A percentile compares a stretch with the other conserved stretches of the same genome.
Conservation (phyloP, 2,797 vertebrate species). For the Brotogeris chrysoptera region DNA sequence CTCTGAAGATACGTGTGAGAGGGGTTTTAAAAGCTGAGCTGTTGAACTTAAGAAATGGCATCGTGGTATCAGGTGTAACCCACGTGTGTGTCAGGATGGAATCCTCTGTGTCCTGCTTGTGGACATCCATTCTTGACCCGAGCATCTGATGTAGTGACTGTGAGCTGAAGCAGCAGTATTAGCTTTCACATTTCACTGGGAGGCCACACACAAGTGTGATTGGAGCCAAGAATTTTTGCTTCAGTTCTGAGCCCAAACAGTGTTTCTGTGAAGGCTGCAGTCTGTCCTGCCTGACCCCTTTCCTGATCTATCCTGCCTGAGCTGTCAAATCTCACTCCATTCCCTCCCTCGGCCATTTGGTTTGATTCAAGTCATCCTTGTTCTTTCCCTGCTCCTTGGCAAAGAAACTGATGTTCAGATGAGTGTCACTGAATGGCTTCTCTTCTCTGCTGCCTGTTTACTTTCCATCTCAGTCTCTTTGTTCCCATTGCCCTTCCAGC, state of each 20-base stretch:
- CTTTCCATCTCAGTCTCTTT: neutral
- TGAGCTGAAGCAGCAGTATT: neutral
- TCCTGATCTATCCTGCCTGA: neutral
- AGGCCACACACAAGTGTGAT: neutral
- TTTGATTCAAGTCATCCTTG: neutral
- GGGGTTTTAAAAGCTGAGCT: neutral
- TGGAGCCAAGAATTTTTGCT: neutral
- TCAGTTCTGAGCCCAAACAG: neutral
- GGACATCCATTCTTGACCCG: fast-evolving
- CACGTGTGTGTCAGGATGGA: fast-evolving
- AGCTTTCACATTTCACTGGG: neutral
- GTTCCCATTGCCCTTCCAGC: neutral
- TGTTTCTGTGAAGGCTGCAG: neutral
- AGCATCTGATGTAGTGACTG: fast-evolving
- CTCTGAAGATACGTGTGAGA: fast-evolving
- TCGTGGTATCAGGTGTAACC: neutral
- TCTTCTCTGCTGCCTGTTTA: neutral
- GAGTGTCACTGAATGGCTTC: neutral
- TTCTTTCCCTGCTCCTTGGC: neutral
- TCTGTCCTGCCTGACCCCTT: neutral
- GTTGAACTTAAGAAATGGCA: fast-evolving
- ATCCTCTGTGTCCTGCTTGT: fast-evolving
- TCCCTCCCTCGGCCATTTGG: neutral
- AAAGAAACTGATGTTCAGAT: neutral
- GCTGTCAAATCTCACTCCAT: neutral